Evolutionary conservation across 2,888 invertebrate genomes (phyloP).

Genomic region (Bellardia pandia): DNA sequence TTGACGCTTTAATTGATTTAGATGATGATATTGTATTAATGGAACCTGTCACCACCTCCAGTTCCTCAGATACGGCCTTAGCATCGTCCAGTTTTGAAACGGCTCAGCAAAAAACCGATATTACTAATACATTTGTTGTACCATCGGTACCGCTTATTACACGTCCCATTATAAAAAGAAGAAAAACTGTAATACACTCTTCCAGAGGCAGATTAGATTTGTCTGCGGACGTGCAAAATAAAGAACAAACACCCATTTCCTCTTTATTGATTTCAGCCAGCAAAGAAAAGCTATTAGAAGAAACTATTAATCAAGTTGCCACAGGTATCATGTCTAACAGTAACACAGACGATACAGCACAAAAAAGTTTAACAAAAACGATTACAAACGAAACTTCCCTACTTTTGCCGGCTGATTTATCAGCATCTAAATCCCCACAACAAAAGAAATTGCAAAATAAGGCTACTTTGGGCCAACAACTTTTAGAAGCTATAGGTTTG

Average conservation of each 20-base stretch:
- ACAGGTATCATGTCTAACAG: slow-evolving; percentile 6
- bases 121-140: slow-evolving; percentile 43
- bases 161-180: slow-evolving; percentile 79
- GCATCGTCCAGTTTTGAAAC: not conserved
- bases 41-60: slow-evolving; percentile 74
- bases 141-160: slow-evolving; percentile 75
- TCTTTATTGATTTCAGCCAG: slow-evolving; percentile 15
- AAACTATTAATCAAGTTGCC: slow-evolving; percentile 39
- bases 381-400: not conserved
- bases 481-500: slow-evolving; percentile 80
- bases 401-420: not conserved
- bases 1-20: slow-evolving; percentile 75
- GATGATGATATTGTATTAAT: slow-evolving; percentile 81
- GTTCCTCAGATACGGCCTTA: slow-evolving; percentile 58
- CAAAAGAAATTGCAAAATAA: slow-evolving; percentile 63
- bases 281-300: slow-evolving; percentile 45
- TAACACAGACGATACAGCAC: not conserved
- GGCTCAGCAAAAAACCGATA: slow-evolving; percentile 30
- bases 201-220: slow-evolving; percentile 62
- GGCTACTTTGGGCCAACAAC: slow-evolving; percentile 78
- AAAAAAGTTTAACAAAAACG: slow-evolving; percentile 12
- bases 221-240: slow-evolving; percentile 20
- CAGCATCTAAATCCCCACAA: slow-evolving; percentile 7
- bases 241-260: slow-evolving; percentile 12
- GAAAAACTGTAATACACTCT: slow-evolving; percentile 77